These are phyloP conservation scores for Clavelina lepadiformis DNA, from an alignment of 23 tunicate species.

Conservation along the genomic window DNA sequence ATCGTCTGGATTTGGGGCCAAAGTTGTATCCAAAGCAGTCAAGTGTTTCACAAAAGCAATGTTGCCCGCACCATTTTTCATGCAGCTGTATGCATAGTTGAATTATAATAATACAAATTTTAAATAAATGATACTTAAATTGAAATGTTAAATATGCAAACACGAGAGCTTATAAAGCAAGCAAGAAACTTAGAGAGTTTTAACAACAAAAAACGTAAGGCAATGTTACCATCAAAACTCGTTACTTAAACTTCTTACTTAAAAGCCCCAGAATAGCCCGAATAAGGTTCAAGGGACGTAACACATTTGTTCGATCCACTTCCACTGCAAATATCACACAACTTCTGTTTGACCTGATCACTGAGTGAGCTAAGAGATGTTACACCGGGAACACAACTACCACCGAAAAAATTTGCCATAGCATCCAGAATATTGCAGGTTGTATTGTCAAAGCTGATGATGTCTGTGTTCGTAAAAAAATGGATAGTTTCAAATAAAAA, in stretches of 20 bases:
- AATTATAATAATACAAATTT: background rate
- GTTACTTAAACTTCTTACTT: conserved; percentile 9
- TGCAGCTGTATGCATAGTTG: conserved; percentile 16
- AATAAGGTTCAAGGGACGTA: conserved; percentile 4
- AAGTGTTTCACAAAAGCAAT: conserved; percentile 64
- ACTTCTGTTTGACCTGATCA: background rate
- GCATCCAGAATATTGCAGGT: conserved; percentile 6
- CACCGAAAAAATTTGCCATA: conserved; percentile 21
- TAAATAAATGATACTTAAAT: background rate
- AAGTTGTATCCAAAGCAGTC: background rate
- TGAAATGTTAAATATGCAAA: background rate
- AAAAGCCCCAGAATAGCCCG: conserved; percentile 40
- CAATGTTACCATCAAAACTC: too few species aligned
- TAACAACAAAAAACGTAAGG: too few species aligned
- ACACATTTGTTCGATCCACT: background rate
- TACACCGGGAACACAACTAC: conserved; percentile 32
- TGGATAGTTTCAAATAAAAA: background rate
- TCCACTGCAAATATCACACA: conserved; percentile 38
- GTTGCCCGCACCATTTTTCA: conserved; percentile 41
- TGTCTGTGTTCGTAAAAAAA: background rate
- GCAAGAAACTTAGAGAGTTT: too few species aligned
- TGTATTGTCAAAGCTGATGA: background rate
- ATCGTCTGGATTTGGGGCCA: background rate
- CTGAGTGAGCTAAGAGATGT: background rate
- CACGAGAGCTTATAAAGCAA: too few species aligned